These are phyloP conservation scores for Bugulina stolonifera DNA, from an alignment of 2,888 invertebrate species.

Conservation along the genomic window DNA sequence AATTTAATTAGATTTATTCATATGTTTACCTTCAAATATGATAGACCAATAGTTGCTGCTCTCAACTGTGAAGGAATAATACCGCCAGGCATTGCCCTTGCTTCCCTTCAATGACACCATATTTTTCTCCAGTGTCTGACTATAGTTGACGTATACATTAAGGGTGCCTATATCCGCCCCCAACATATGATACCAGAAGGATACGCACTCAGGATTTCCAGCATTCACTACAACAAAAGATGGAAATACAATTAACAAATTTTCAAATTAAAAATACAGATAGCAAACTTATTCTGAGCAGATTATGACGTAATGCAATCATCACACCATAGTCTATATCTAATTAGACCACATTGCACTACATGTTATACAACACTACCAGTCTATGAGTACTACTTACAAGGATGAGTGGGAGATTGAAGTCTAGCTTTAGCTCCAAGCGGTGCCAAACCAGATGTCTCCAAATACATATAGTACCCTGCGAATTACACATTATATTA, in stretches of 20 bases:
- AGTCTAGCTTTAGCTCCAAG: conserved; percentile 10
- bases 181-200: conserved; percentile 31
- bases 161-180: conserved; percentile 27
- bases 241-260: background rate
- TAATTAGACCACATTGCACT: background rate
- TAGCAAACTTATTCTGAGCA: too few species aligned
- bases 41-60: background rate
- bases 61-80: conserved; percentile 12
- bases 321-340: background rate
- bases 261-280: too few species aligned
- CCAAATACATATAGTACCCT: conserved; percentile 22
- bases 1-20: too few species aligned
- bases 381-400: too few species aligned
- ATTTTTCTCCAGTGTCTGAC: conserved; percentile 29
- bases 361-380: too few species aligned
- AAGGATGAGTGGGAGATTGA: background rate
- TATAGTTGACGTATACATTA: conserved; percentile 33
- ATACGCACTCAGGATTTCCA: conserved; percentile 30
- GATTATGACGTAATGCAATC: background rate
- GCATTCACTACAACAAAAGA: background rate
- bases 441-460: background rate
- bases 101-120: background rate
- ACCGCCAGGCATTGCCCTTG: conserved; percentile 4
- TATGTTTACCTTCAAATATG: conserved; percentile 26
- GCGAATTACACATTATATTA: too few species aligned